phyloP scores from a whole-genome alignment of 2,113 vertebrate species.

The Silurus meridionalis region DNA sequence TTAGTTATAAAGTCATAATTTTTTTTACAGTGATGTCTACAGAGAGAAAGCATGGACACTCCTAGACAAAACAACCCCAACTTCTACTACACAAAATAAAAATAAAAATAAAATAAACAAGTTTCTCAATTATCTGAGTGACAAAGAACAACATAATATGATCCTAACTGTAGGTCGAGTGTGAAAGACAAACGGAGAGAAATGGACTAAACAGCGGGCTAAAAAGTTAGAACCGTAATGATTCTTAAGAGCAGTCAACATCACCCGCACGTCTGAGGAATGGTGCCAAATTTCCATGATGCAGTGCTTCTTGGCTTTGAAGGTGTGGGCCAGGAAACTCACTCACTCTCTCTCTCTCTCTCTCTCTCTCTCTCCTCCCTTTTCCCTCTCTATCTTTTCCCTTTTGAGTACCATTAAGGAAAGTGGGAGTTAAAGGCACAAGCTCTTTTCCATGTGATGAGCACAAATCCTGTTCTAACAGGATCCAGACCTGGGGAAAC shows the following conservation, averaged over 20 bases:
- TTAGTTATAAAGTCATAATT: background rate
- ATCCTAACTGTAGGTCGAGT: conserved; percentile 38
- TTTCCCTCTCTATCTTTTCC: conserved; percentile 40
- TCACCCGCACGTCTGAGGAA: conserved; percentile 62
- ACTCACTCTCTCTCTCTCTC: conserved; percentile 52
- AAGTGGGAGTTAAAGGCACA: conserved; percentile 68
- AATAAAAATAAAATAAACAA: background rate
- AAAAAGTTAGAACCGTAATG: conserved; percentile 67
- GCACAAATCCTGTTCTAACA: conserved; percentile 76
- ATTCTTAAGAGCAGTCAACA: conserved; percentile 72
- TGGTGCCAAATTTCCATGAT: conserved; percentile 94
- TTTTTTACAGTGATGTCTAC: background rate
- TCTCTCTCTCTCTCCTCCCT: conserved; percentile 38
- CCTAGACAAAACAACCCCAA: conserved; percentile 18
- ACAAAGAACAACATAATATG: conserved; percentile 40
- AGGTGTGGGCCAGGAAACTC: conserved; percentile 76
- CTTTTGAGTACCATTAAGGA: conserved; percentile 64
- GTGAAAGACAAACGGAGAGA: conserved; percentile 49
- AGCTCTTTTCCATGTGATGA: conserved; percentile 77
- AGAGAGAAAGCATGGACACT: background rate
- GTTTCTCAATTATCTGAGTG: background rate
- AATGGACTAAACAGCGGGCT: conserved; percentile 30
- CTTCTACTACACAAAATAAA: background rate
- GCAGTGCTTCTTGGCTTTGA: conserved; percentile 77
- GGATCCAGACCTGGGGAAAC: conserved; percentile 64